These are phyloP conservation scores for Zygaena filipendulae DNA, from an alignment of 2,888 invertebrate genomes.

Conservation along the genomic window DNA sequence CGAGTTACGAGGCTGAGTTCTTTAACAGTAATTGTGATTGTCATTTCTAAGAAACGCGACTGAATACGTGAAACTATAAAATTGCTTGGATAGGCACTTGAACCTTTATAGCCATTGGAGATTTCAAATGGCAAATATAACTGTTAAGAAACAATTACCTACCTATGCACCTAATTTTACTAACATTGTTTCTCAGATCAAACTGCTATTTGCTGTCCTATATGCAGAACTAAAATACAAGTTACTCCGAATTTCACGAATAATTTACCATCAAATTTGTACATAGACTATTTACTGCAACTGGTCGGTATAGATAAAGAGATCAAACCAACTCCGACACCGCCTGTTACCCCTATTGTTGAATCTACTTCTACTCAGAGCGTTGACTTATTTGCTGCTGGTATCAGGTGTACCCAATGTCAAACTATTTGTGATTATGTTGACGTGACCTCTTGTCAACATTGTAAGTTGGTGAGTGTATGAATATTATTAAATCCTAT, in stretches of 20 bases:
- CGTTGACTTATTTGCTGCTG: conserved; percentile 40
- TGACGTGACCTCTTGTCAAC: conserved; percentile 54
- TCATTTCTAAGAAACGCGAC: too few relatives aligned
- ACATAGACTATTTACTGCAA: conserved; percentile 71
- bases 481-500: too few relatives aligned
- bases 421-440: conserved; percentile 38
- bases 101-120: too few relatives aligned
- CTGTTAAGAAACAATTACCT: too few relatives aligned
- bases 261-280: conserved; percentile 73
- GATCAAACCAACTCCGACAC: conserved; percentile 15
- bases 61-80: too few relatives aligned
- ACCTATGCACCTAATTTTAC: too few relatives aligned
- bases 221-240: conserved; percentile 63
- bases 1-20: too few relatives aligned
- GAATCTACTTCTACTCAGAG: conserved; percentile 29
- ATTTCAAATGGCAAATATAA: too few relatives aligned
- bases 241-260: conserved; percentile 58
- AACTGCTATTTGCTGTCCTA: conserved; percentile 62
- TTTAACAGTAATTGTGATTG: too few relatives aligned
- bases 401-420: conserved; percentile 40
- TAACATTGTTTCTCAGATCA: conserved; percentile 43
- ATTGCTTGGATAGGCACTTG: too few relatives aligned
- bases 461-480: conserved; percentile 69
- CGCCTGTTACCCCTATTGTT: background rate
- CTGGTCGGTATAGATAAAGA: conserved; percentile 40